Evolutionary conservation across 2,113 vertebrate species (phyloP).

Genomic region (Heteronetta atricapilla): DNA sequence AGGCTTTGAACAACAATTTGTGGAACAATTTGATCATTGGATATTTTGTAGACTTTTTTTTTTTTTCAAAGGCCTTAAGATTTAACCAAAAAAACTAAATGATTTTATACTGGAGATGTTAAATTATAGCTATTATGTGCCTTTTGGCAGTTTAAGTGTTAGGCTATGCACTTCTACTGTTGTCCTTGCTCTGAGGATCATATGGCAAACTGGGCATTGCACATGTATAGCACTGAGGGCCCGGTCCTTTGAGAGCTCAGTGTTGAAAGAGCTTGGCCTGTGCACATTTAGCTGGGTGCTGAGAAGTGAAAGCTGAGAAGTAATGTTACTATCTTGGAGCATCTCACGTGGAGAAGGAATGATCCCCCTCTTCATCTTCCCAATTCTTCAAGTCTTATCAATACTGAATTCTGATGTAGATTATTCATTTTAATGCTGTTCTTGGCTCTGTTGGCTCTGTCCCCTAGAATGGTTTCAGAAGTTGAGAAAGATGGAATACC

Average conservation of each 20-base stretch:
- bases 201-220: neutral
- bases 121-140: neutral
- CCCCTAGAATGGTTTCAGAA: neutral
- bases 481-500: neutral
- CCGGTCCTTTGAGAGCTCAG: rapidly evolving
- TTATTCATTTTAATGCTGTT: neutral
- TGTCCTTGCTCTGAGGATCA: neutral
- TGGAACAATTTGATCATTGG: neutral
- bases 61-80: neutral
- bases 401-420: neutral
- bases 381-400: neutral
- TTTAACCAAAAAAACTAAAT: neutral
- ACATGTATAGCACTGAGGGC: neutral
- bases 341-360: neutral
- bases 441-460: neutral
- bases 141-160: neutral
- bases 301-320: neutral
- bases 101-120: neutral
- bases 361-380: neutral
- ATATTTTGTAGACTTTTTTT: neutral
- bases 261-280: neutral
- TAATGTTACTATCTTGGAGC: neutral
- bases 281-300: neutral
- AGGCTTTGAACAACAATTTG: neutral
- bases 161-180: neutral